Percentiles rank a stretch among this genome's conserved stretches.
Evolutionary conservation across 2,888 invertebrate genomes (phyloP).

Genomic region (Apodemia mormo): DNA sequence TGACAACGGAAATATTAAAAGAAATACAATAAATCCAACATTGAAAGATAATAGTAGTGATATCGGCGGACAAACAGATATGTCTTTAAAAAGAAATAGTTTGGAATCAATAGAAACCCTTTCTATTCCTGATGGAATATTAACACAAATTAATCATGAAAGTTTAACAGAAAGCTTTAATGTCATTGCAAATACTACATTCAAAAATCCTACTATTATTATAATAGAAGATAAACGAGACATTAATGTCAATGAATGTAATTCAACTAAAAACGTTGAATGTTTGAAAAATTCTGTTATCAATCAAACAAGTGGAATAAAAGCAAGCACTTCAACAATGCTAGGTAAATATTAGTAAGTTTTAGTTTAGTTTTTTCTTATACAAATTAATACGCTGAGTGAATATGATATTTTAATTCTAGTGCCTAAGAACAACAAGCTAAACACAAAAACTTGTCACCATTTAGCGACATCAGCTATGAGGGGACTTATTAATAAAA

Average conservation of each 20-base stretch:
- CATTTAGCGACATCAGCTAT: no score
- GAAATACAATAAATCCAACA: background rate
- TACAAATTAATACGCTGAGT: no score
- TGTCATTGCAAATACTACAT: slow-evolving; percentile 22
- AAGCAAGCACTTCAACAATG: background rate
- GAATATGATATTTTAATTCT: no score
- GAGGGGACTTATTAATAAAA: no score
- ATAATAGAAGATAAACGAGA: slow-evolving; percentile 42
- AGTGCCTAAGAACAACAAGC: no score
- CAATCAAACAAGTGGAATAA: background rate
- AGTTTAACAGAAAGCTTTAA: background rate
- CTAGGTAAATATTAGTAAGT: background rate
- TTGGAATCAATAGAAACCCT: background rate
- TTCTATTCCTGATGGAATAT: background rate
- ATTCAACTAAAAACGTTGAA: background rate
- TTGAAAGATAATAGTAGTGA: no score
- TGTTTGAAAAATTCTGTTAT: background rate
- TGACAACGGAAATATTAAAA: no score
- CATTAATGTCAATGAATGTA: background rate
- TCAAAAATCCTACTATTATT: slow-evolving; percentile 43
- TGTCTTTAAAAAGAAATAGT: background rate
- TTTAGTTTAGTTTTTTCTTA: no score
- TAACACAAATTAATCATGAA: background rate
- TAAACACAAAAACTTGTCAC: no score
- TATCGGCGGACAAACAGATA: background rate